Evolutionary conservation across 2,888 invertebrate species (phyloP).

Genomic region (Catocala nupta): DNA sequence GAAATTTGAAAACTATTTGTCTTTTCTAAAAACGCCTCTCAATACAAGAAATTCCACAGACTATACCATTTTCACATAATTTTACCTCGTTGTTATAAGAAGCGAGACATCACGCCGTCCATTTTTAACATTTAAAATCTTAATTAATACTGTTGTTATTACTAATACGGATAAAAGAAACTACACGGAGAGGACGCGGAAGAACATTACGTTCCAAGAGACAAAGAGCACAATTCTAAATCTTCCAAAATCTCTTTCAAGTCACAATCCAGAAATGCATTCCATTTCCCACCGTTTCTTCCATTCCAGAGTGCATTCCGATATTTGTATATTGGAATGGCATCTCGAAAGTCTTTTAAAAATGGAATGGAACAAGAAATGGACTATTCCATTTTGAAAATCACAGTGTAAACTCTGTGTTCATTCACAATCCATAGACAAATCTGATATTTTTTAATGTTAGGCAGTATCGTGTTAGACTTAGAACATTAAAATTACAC

Average conservation of each 20-base stretch:
- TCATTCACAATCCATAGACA: constrained; percentile 61
- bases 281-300: constrained; percentile 46
- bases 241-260: constrained; percentile 38
- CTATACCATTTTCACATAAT: constrained; percentile 41
- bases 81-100: constrained; percentile 54
- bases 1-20: constrained; percentile 68
- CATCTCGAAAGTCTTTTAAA: constrained; percentile 55
- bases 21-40: constrained; percentile 63
- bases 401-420: constrained; percentile 54
- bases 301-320: constrained; percentile 50
- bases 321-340: constrained; percentile 48
- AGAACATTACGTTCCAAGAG: constrained; percentile 45
- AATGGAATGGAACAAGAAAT: constrained; percentile 57
- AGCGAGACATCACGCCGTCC: constrained; percentile 54
- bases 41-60: constrained; percentile 36
- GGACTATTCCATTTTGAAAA: constrained; percentile 56
- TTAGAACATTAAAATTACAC: constrained; percentile 72
- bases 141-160: constrained; percentile 71
- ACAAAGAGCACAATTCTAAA: constrained; percentile 41
- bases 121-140: constrained; percentile 63
- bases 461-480: constrained; percentile 84
- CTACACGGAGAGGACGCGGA: constrained; percentile 61
- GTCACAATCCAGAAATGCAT: constrained; percentile 51
- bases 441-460: constrained; percentile 72
- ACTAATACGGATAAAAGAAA: constrained; percentile 66